Base-by-base conservation (phyloP, 2,888 invertebrate genomes). In the Eupsilia transversa region DNA sequence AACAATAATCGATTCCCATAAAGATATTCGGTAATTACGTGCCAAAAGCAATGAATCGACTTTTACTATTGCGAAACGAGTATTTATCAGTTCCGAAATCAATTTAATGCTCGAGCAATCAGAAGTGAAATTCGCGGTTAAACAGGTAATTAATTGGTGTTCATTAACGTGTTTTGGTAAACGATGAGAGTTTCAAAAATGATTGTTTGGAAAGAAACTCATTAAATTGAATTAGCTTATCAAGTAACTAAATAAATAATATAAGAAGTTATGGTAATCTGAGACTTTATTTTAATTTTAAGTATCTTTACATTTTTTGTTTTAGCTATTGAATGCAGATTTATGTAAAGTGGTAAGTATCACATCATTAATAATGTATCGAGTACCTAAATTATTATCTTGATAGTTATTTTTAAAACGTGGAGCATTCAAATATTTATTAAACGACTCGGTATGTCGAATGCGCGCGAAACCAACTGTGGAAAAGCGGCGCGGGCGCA, bases 401-500 rank as follows among this genome's bases (percentile, higher is more conserved):
- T 63, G 10, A 35, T 17, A 38, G 9, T 17, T 35, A 46, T 52
- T 59, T n/a, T 43, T 33, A 64, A 66, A 74, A 72, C 27, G 57
- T 41, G 56, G 46, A 75, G 57, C 43, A 67, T 70, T 59, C 33
- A 73, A 69, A 60, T 59, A 74, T 85, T 74, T 85, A 72, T 67
- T 66, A 60, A 77, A 68, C 54, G 54, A 64, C n/a, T 76, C 41
- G 10, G 65, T 89, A 86, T 89, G 83, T 89, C 88, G 89, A 94
- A 92, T 93, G 93, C 94, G 94, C 95, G 94, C 94, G 94, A 95
- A 95, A 94, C 90, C 87, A 89, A 91, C 91, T 91, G 92, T 93
- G 94, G 93, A 94, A 94, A 94, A 94, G 92, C 91, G 91, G 91
- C 93, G 94, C 93, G 82, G 89, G 92, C 94, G 93, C 94, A 93